Evolutionary conservation across 2,888 invertebrate genomes (phyloP).

Genomic region (Ephialtes manifestator): DNA sequence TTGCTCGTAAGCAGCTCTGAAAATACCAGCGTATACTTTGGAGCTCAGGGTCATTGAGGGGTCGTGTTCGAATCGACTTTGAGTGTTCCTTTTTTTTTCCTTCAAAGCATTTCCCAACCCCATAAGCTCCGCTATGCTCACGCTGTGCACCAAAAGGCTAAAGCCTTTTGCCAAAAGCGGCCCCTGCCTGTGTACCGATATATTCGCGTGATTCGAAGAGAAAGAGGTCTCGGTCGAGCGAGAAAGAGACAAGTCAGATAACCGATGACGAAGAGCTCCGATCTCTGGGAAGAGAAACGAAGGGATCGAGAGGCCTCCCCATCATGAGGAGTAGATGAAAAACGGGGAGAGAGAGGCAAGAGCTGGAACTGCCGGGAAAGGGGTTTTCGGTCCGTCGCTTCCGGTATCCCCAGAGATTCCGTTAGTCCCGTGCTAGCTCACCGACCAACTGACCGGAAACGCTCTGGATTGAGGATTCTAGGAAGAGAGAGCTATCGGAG

Average conservation of each 20-base stretch:
- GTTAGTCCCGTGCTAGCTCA: slow-evolving; percentile 74
- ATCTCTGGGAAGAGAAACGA: neutral
- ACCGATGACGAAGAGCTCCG: neutral
- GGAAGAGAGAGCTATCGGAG: slow-evolving; percentile 32
- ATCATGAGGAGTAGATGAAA: neutral
- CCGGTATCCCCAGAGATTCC: slow-evolving; percentile 79
- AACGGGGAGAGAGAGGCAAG: slow-evolving; percentile 4
- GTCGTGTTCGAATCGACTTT: slow-evolving; percentile 4
- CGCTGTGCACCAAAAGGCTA: neutral
- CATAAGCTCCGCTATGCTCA: neutral
- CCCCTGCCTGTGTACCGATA: neutral
- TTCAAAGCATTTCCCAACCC: neutral
- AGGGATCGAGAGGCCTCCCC: neutral
- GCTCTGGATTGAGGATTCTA: slow-evolving; percentile 69
- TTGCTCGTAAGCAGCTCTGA: neutral
- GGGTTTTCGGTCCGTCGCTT: slow-evolving; percentile 81
- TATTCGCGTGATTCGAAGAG: neutral
- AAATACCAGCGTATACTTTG: neutral
- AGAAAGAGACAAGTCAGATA: slow-evolving; percentile 10
- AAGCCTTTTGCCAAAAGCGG: neutral
- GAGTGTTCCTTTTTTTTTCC: neutral
- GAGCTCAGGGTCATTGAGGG: slow-evolving; percentile 3
- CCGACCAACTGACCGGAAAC: slow-evolving; percentile 82
- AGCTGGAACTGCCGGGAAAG: slow-evolving; percentile 4
- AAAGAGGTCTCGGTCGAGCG: neutral